Evolutionary conservation across 2,113 vertebrate genomes (phyloP), one percentile per base, ranked within the genome.

Genomic region (Xiphias gladius): DNA sequence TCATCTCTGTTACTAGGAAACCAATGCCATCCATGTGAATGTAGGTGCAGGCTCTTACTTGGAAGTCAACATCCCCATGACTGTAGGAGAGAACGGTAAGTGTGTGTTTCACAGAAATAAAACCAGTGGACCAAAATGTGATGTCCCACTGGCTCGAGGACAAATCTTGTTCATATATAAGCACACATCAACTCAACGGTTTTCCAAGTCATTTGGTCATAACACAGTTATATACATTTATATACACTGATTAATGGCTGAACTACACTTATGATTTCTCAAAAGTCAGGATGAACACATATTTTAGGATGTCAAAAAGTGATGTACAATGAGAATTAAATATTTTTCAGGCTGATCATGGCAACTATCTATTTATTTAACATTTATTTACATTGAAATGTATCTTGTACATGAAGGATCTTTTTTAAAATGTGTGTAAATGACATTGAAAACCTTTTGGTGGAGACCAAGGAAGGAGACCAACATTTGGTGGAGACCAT

Each of bases 11-110:
- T 88, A 65, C 68, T 84, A 99, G 98, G 98, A 99, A 94, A 99
- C 98, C 6, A 99, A 99, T 90, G 98, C 98, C 85, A 96, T 99
- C n/a, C 98, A 99, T 94, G 98, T 99, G 75, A 99, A 99, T 43
- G 98, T 99, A 66, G 98, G 98, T 69, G 98, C 98, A 64, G 98
- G 98, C 79, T 99, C 98, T n/a, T 99, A 99, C 91, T 95, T 99
- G 94, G 98, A 99, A 95, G 96, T 99, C 89, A 99, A 99, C 93
- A 99, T 99, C 93, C 98, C 98, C 52, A 97, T 98, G 97, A 98
- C 96, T 76, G 97, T 99, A 22, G 91, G 96, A 71, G 96, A 99
- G 91, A 96, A 96, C 30, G 98, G 98, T 99, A 95, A 94, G 96
- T 50, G 76, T 82, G 52, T 46, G 32, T 82, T 59, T 63, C 20